Evolutionary conservation across 2,888 invertebrate species (phyloP).

Genomic region (Caenorhabditis wallacei): DNA sequence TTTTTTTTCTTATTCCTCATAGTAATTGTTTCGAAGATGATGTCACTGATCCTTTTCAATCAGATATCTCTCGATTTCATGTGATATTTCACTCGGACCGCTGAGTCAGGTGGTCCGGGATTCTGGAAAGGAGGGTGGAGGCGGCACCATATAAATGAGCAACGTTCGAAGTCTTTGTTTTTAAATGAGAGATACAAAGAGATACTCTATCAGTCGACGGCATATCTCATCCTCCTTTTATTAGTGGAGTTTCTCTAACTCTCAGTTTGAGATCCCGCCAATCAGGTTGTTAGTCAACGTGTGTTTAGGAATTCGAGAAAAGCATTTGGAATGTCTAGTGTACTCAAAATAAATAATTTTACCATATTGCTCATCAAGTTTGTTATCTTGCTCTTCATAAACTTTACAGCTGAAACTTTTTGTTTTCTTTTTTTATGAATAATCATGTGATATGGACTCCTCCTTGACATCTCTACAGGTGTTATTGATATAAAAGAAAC

Average conservation of each 20-base stretch:
- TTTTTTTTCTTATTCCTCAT: slow-evolving; percentile 35
- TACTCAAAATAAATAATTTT: too few relatives aligned
- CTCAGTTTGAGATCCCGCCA: too few relatives aligned
- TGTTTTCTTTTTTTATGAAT: not conserved
- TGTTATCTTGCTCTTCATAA: not conserved
- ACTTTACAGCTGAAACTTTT: too few relatives aligned
- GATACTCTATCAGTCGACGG: too few relatives aligned
- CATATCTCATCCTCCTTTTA: too few relatives aligned
- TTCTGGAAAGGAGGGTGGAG: not conserved
- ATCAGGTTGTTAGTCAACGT: too few relatives aligned
- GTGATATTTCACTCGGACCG: not conserved
- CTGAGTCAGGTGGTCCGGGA: slow-evolving; percentile 13
- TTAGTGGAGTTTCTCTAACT: too few relatives aligned
- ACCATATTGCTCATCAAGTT: not conserved
- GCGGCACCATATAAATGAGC: not conserved
- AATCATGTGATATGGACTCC: slow-evolving; percentile 8
- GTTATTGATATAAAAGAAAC: slow-evolving; percentile 16
- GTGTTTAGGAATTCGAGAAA: too few relatives aligned
- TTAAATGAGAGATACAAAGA: not conserved
- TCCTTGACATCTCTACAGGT: not conserved
- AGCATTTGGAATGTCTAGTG: too few relatives aligned
- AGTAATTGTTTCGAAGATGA: not conserved
- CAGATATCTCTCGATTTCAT: not conserved
- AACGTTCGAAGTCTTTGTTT: not conserved
- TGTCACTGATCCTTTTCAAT: slow-evolving; percentile 13